Evolutionary conservation across 2,113 vertebrate species (phyloP), one percentile per base, ranked within the genome.

Genomic region (Melospiza melodia): DNA sequence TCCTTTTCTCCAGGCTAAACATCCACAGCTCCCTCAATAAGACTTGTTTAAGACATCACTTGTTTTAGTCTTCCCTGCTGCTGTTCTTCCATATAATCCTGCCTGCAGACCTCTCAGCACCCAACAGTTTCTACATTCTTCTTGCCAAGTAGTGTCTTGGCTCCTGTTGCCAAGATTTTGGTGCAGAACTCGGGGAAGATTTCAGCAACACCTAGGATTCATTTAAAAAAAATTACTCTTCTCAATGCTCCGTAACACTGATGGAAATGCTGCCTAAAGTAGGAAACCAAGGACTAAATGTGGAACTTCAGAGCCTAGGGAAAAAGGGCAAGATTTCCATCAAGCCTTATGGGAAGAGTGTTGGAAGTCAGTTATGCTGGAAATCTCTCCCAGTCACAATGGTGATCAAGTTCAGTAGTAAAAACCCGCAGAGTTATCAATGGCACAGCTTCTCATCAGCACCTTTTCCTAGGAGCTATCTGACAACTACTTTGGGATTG

Each of bases 141-240:
- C 76, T 75, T 85, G 28, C n/a, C 43, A 79, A 31, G 48, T 6
- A 52, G 21, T 0, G 3, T 30, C 69, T 74, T 62, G 24, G 30
- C 35, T 74, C 24, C 27, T 39, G 9, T 12, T 44, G 31, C 55
- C 14, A 74, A 80, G 30, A 57, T 20, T 28, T 25, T 35, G 23
- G 25, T 25, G 12, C 51, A 48, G 27, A 44, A 58, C 14, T 49
- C 4, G 0, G 10, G 9, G 2, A 8, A 2, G 5, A 6, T 15
- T 67, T 33, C 46, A 35, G 25, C 5, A 73, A 79, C 58, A 83
- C 8, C 15, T 3, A 48, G 9, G 9, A 92, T 33, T 51, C 5
- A 76, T 59, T 55, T 3, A 18, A 54, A 54, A 17, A 28, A 31
- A 75, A 39, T 35, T 41, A 11, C 10, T 57, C 55, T 49, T 67